Evolutionary conservation across 1,140 invertebrate species (phyloP), one percentile per base, ranked within the genome.

Genomic region (Listronotus oregonensis): DNA sequence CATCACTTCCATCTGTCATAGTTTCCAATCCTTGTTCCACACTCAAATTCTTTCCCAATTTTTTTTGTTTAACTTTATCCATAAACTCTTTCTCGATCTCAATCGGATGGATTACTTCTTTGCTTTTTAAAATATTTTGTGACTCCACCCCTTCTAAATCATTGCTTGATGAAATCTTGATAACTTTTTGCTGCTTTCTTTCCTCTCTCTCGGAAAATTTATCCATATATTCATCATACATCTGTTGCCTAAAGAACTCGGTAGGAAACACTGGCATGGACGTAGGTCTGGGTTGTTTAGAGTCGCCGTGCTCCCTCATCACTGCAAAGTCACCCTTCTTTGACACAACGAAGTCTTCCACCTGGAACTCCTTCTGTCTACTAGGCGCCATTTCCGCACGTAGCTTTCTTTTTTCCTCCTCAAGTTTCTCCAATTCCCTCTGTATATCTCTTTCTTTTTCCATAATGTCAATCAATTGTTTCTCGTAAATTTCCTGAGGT

Each of bases 191-290:
- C 49, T 90, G 85, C 56, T 88, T 89, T 31, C 91, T 82, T 73
- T 92, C 86, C 67, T 90, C 86, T n/a, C 90, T 83, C 77, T 91
- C 89, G 1, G 87, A 83, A 52, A 93, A 86, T 80, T 92, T 89
- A 71, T 84, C 81, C 75, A 91, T 85, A 78, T 92, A 94, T 77
- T 94, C 92, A 64, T 89, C 84, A 74, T 90, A 92, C 90, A 94
- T 93, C 75, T 86, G 83, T 64, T 88, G 85, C 8, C 90, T 83
- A 73, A 92, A 86, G 39, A 84, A 83, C 77, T 92, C 90, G 47
- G 81, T 81, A 67, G 79, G 79, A 65, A 81, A 79, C 56, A 81
- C 67, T 69, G 77, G 74, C 50, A 73, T 72, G 60, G 44, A 77
- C 55, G 47, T 52, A 8, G 67, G 62, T 31, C 67, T 55, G 2